Evolutionary conservation across 2,797 vertebrate species (phyloP).

Genomic region (Tapirus indicus): DNA sequence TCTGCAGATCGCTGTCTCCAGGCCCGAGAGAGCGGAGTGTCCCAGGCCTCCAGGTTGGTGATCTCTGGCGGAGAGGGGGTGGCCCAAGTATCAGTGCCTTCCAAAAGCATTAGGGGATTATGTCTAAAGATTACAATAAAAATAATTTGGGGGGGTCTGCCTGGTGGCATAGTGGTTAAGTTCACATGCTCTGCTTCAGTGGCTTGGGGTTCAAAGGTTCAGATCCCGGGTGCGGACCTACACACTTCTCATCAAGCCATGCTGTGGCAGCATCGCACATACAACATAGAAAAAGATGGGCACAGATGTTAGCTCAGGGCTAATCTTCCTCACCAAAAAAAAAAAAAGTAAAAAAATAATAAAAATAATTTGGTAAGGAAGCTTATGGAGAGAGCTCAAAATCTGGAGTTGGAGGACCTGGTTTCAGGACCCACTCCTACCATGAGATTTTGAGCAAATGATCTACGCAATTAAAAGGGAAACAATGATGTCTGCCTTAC

Average conservation of each 20-base stretch:
- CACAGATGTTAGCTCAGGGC: too few species aligned
- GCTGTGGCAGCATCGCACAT: too few species aligned
- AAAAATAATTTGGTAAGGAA: background rate
- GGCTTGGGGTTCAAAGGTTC: too few species aligned
- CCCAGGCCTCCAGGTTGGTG: background rate
- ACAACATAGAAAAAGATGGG: too few species aligned
- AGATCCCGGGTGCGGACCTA: too few species aligned
- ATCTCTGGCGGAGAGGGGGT: background rate
- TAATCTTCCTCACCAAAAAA: too few species aligned
- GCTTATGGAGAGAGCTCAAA: background rate
- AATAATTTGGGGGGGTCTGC: background rate
- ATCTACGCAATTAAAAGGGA: background rate
- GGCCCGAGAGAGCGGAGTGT: accelerated
- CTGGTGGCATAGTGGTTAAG: too few species aligned
- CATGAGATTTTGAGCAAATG: background rate
- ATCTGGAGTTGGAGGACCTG: background rate
- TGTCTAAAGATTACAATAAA: background rate
- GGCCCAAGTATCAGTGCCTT: background rate
- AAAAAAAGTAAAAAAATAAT: too few species aligned
- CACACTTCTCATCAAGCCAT: too few species aligned
- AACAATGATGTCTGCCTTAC: background rate
- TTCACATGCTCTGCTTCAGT: too few species aligned
- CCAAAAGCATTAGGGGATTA: background rate
- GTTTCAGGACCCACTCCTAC: background rate
- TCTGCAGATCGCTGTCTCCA: conserved; percentile 66